A percentile compares a stretch with the other conserved stretches of the same genome.
Conservation (phyloP, 2,797 vertebrate genomes). For the Trematomus bernacchii region DNA sequence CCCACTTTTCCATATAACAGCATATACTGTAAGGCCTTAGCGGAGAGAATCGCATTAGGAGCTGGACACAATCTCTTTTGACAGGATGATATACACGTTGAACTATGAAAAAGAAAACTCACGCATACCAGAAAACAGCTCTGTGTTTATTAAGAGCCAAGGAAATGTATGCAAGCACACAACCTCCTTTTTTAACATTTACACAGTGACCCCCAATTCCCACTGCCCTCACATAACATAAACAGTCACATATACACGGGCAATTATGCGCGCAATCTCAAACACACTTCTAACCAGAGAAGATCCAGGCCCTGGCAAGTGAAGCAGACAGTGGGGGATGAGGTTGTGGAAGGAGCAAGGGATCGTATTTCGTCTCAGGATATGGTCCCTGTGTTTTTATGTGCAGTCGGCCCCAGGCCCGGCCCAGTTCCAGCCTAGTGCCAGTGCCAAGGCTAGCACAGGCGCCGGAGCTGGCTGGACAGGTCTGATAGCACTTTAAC, state of each 20-base stretch:
- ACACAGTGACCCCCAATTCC: constrained; percentile 40
- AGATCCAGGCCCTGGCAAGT: constrained; percentile 59
- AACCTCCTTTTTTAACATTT: constrained; percentile 38
- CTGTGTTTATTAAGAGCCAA: constrained; percentile 23
- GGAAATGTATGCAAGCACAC: constrained; percentile 11
- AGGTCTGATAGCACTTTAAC: constrained; percentile 75
- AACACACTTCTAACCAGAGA: constrained; percentile 51
- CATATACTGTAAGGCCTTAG: constrained; percentile 26
- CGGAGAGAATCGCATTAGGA: constrained; percentile 36
- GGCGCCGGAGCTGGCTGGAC: constrained; percentile 70
- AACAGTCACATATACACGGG: constrained; percentile 55
- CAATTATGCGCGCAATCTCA: constrained; percentile 41
- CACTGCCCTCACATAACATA: constrained; percentile 40
- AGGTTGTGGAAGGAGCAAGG: constrained; percentile 32
- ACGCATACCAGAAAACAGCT: constrained; percentile 12
- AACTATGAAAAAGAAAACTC: constrained; percentile 25
- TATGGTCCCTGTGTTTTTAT: constrained; percentile 68
- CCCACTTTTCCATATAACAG: constrained; percentile 47
- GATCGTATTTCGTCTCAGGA: constrained; percentile 79
- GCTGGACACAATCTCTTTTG: constrained; percentile 36
- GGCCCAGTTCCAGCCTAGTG: constrained; percentile 56
- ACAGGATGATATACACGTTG: constrained; percentile 39
- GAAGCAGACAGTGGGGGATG: constrained; percentile 65
- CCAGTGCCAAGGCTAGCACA: constrained; percentile 68
- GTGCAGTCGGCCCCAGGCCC: constrained; percentile 55